These are phyloP conservation scores for Drosophila percnosoma DNA, from an alignment of 2,888 invertebrate species.

Conservation along the genomic window DNA sequence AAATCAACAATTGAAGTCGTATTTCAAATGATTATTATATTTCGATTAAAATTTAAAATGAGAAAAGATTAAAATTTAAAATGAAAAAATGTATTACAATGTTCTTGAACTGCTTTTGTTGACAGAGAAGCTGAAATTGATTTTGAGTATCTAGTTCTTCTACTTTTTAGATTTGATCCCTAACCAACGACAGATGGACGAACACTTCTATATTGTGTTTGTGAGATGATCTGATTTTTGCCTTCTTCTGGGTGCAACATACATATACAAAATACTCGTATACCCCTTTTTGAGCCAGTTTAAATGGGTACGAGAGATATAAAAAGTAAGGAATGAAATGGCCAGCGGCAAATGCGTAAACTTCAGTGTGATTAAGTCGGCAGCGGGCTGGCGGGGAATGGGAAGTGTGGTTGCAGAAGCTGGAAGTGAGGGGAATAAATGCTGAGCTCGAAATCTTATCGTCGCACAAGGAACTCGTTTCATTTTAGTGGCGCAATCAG, in stretches of 20 bases:
- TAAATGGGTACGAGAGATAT: conserved; percentile 11
- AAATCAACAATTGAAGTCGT: too few relatives aligned
- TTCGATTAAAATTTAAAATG: neutral
- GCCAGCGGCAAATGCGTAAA: conserved; percentile 60
- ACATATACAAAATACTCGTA: neutral
- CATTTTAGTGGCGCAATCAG: conserved; percentile 78
- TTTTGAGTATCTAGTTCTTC: neutral
- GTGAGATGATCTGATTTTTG: neutral
- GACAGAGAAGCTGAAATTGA: neutral
- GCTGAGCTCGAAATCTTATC: conserved; percentile 63
- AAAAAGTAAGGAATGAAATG: conserved; percentile 36
- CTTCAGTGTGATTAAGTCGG: conserved; percentile 69
- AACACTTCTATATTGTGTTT: neutral
- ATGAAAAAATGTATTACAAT: neutral
- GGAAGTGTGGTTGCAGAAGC: neutral
- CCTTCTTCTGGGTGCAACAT: neutral
- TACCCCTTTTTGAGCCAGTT: conserved; percentile 12
- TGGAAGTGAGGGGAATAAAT: neutral
- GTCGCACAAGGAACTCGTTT: conserved; percentile 70
- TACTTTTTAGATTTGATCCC: neutral
- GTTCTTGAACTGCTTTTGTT: neutral
- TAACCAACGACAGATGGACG: neutral
- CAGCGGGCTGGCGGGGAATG: neutral
- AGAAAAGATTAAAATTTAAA: neutral
- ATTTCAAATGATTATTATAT: too few relatives aligned